A percentile compares a stretch with the other conserved stretches of the same genome.
These are phyloP conservation scores for Silurus meridionalis DNA, from an alignment of 2,113 vertebrate species.

Conservation along the genomic window DNA sequence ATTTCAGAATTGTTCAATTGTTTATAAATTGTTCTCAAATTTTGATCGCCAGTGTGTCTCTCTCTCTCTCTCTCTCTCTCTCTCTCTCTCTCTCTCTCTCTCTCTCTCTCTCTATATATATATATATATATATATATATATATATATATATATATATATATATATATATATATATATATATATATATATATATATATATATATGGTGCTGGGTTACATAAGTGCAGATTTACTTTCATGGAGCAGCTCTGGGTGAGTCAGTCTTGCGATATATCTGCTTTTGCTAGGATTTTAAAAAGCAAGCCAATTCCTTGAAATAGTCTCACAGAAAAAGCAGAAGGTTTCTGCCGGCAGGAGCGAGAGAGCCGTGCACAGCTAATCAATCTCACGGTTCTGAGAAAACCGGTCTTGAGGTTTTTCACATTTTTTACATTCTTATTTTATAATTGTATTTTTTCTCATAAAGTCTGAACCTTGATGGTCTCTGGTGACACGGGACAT, in stretches of 20 bases:
- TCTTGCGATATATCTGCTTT: not conserved
- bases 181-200: too few species aligned
- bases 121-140: too few species aligned
- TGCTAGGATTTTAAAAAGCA: not conserved
- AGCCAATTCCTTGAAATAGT: not conserved
- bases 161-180: too few species aligned
- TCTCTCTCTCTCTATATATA: too few species aligned
- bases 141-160: too few species aligned
- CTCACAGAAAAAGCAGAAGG: not conserved
- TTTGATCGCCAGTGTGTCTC: too few species aligned
- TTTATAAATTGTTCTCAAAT: too few species aligned
- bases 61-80: too few species aligned
- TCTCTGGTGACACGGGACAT: not conserved
- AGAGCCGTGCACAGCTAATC: not conserved
- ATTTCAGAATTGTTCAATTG: too few species aligned
- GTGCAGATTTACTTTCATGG: constrained; percentile 14
- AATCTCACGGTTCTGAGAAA: not conserved
- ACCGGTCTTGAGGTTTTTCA: not conserved
- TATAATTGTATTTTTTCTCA: not conserved
- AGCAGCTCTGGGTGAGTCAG: constrained; percentile 4
- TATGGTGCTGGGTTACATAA: not conserved
- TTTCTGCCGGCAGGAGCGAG: not conserved
- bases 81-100: too few species aligned
- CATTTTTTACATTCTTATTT: constrained; percentile 1
- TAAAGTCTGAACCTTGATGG: not conserved